A percentile compares a stretch with the other conserved stretches of the same genome.
These are phyloP conservation scores for Poliocrania exsul DNA, from an alignment of 2,797 vertebrate species.

Conservation along the genomic window DNA sequence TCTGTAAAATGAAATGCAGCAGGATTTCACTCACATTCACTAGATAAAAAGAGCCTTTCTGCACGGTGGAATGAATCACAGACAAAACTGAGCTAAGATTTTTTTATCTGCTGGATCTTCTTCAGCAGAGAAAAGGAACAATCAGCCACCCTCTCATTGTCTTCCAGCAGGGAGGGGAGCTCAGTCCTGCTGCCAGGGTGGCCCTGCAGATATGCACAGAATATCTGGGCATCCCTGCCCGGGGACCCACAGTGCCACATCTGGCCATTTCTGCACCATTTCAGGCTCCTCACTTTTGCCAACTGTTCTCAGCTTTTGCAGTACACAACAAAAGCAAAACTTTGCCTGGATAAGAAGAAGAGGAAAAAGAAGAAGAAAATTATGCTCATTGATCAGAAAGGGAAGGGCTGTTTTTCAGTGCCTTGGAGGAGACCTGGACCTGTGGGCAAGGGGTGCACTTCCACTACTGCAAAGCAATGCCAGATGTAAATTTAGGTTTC, in stretches of 20 bases:
- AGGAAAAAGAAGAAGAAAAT: not conserved
- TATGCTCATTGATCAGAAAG: not conserved
- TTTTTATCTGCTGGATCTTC: not conserved
- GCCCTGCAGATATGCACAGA: not conserved
- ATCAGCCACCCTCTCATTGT: not conserved
- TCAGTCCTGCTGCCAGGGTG: not conserved
- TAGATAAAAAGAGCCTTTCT: not conserved
- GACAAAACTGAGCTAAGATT: not conserved
- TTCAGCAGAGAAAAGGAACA: not conserved
- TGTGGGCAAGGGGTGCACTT: not conserved
- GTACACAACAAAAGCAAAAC: not conserved
- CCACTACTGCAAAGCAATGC: not conserved
- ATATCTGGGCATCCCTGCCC: rapidly evolving
- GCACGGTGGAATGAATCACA: not conserved
- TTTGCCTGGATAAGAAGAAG: not conserved
- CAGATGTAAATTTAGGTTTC: not conserved
- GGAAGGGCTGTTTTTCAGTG: not conserved
- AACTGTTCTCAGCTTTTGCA: not conserved
- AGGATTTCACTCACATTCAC: not conserved
- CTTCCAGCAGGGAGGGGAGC: not conserved
- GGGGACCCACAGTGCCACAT: rapidly evolving
- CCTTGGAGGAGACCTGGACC: not conserved
- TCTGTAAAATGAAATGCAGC: not conserved
- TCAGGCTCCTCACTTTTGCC: not conserved
- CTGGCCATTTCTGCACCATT: not conserved